These are phyloP conservation scores for Watsonalla binaria DNA, from an alignment of 2,888 invertebrate genomes.

Conservation along the genomic window DNA sequence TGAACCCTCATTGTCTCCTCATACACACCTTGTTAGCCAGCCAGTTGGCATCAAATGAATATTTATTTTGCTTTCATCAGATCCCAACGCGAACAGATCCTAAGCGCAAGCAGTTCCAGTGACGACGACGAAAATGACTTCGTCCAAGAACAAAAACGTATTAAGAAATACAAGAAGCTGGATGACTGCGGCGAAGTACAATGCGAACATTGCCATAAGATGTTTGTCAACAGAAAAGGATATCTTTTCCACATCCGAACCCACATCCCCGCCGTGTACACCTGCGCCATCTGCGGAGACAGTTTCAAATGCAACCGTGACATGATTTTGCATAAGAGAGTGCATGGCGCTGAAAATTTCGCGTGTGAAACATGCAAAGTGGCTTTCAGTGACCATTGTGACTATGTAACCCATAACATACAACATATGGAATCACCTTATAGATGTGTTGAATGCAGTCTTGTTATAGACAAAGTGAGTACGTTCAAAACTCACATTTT, in stretches of 20 bases:
- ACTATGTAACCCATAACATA: conserved; percentile 23
- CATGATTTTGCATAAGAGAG: conserved; percentile 24
- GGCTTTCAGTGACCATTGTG: conserved; percentile 27
- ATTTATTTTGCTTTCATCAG: not conserved
- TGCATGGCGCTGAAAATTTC: conserved; percentile 21
- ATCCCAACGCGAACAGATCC: not conserved
- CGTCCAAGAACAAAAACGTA: not conserved
- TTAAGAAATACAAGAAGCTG: too few species aligned
- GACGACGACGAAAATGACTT: not conserved
- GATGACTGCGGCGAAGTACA: too few species aligned
- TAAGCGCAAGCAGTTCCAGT: not conserved
- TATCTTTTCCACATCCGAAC: conserved; percentile 14
- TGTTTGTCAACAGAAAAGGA: conserved; percentile 4
- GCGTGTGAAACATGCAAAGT: conserved; percentile 24
- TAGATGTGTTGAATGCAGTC: conserved; percentile 27
- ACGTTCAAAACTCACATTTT: conserved; percentile 18
- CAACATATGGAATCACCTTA: conserved; percentile 11
- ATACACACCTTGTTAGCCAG: too few species aligned
- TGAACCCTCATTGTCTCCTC: too few species aligned
- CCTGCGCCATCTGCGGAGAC: conserved; percentile 21
- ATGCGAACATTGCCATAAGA: conserved; percentile 5
- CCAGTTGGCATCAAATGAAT: too few species aligned
- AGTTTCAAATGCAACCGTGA: conserved; percentile 24
- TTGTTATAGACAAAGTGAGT: not conserved
- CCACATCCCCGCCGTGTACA: conserved; percentile 4